Base-by-base conservation (phyloP, 2,113 vertebrate species). In the Chiloscyllium plagiosum region DNA sequence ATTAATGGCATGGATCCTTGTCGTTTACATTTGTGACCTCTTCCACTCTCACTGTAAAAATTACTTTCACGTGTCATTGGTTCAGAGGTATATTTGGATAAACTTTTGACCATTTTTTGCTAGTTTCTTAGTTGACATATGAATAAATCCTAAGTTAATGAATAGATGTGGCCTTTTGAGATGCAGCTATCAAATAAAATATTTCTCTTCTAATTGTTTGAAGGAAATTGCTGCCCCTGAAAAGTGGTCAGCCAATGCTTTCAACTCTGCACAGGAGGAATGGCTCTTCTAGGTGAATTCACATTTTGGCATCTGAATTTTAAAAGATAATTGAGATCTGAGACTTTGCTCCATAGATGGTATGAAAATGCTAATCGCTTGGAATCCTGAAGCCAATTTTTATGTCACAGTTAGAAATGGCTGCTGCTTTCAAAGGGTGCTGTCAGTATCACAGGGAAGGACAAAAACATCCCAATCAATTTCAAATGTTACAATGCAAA, bases 301-400 rank as follows among this genome's bases (percentile, higher is more conserved):
- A 72, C 12, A 50, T 72, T 50, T 70, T 72, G 22, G 29, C 37
- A 26, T 94, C 37, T 42, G 5, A 2, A 1, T 47, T 94, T 26
- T 94, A 66, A 37, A 56, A 61, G 17, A 52, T 87, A 89, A 61
- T 89, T 52, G 61, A 33, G 29, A 92, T 61, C 37, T 83, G n/a
- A 80, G 78, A 4, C n/a, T 76, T 76, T 42, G n/a, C 17, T 13
- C n/a, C n/a, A 20, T 3, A 5, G 4, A 83, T 56, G 52, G 56
- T 61, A 12, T 94, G 66, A 72, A 70, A 70, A 72, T 95, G 68
- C 66, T 50, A 95, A 95, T 95, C 93, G 17, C 37, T 50, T 89
- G 22, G 86, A 89, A 56, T 12, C 47, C 52, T 69, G 66, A 42
- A 4, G 47, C 8, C 47, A 94, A 94, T 15, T 70, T 95, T 95